Percentiles rank a stretch among this genome's conserved stretches.
These are phyloP conservation scores for Cardiocondyla obscurior DNA, from an alignment of 1,140 invertebrate species.

Conservation along the genomic window DNA sequence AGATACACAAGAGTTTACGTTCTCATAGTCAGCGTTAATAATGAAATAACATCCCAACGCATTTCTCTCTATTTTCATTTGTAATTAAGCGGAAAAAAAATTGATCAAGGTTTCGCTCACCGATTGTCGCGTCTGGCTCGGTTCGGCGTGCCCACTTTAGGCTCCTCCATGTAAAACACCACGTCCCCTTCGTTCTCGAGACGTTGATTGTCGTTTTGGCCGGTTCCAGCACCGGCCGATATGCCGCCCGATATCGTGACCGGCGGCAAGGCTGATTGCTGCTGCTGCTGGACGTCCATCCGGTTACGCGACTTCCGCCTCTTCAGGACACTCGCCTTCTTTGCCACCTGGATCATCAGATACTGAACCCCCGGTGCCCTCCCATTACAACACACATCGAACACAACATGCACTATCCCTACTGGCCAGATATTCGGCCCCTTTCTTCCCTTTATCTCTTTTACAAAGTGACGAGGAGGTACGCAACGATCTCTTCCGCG, in stretches of 20 bases:
- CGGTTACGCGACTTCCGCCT: constrained; percentile 88
- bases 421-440: constrained; percentile 59
- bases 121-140: constrained; percentile 85
- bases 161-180: constrained; percentile 89
- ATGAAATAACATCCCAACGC: background rate
- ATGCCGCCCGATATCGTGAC: constrained; percentile 68
- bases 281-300: constrained; percentile 85
- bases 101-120: constrained; percentile 61
- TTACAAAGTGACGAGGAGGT: background rate
- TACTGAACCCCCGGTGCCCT: constrained; percentile 85
- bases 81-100: background rate
- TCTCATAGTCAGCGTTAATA: background rate
- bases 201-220: constrained; percentile 75
- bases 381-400: constrained; percentile 81
- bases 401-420: constrained; percentile 82
- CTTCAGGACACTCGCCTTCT: constrained; percentile 89
- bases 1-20: background rate
- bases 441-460: background rate
- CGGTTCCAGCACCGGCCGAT: constrained; percentile 52
- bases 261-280: constrained; percentile 65
- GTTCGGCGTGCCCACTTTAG: constrained; percentile 88
- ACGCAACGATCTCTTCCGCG: background rate
- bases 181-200: constrained; percentile 88
- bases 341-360: constrained; percentile 89
- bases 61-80: background rate